Evolutionary conservation across 2,113 vertebrate genomes (phyloP).

Genomic region (Corvus moneduloides): DNA sequence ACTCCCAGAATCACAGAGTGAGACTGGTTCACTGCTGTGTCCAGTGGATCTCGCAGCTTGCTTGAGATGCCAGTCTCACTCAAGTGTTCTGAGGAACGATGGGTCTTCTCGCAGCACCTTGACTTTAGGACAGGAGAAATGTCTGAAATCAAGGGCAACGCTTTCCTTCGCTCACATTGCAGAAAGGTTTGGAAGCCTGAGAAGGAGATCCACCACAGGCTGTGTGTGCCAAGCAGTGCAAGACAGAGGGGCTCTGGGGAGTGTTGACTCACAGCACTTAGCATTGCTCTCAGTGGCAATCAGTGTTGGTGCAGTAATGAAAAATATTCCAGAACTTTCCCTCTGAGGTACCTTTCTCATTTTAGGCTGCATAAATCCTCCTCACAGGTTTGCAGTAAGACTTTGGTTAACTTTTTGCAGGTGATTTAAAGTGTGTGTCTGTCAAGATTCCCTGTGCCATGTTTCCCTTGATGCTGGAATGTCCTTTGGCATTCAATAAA

Average conservation of each 20-base stretch:
- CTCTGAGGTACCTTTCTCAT: not conserved
- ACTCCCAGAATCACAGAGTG: not conserved
- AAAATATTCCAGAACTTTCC: not conserved
- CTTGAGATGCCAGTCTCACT: not conserved
- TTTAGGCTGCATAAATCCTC: not conserved
- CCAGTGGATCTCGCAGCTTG: not conserved
- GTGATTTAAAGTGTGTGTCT: not conserved
- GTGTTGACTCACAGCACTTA: not conserved
- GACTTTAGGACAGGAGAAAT: not conserved
- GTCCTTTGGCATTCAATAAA: conserved; percentile 21
- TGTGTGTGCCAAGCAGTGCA: not conserved
- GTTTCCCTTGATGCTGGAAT: not conserved
- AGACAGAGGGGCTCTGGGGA: not conserved
- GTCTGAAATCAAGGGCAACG: not conserved
- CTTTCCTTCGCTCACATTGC: accelerated
- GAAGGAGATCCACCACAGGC: not conserved
- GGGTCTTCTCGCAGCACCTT: not conserved
- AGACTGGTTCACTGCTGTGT: not conserved
- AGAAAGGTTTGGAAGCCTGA: not conserved
- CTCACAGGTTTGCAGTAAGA: not conserved
- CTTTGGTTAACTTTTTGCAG: not conserved
- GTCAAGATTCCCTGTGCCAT: not conserved
- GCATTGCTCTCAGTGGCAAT: not conserved
- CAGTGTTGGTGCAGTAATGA: not conserved
- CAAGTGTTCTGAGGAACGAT: accelerated